These are phyloP conservation scores for Scaptomyza hsui DNA, from an alignment of 1,140 invertebrate genomes.

Conservation along the genomic window DNA sequence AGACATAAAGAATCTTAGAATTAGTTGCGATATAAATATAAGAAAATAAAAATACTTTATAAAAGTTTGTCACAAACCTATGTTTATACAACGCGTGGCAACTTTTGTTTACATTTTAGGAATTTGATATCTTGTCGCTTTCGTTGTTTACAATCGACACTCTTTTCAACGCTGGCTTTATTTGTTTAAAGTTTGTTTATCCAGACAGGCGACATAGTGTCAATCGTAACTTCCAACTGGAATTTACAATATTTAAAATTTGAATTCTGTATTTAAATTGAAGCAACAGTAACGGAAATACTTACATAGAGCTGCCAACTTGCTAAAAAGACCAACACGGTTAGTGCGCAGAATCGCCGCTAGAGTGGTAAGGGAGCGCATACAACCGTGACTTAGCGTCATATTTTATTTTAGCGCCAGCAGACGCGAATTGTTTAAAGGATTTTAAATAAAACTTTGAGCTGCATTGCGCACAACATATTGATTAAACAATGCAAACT, in stretches of 20 bases:
- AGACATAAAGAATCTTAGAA: not conserved
- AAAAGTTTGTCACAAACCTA: too few species aligned
- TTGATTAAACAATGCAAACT: constrained; percentile 20
- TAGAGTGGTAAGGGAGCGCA: constrained; percentile 4
- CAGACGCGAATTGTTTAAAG: constrained; percentile 37
- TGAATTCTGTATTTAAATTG: constrained; percentile 1
- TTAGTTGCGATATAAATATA: too few species aligned
- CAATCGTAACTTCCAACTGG: too few species aligned
- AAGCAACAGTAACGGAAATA: not conserved
- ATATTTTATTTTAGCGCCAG: constrained; percentile 53
- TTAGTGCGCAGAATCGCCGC: constrained; percentile 16
- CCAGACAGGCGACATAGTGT: too few species aligned
- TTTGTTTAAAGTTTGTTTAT: too few species aligned
- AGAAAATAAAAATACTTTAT: too few species aligned
- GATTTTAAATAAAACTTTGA: constrained; percentile 30
- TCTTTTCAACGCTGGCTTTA: too few species aligned
- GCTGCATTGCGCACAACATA: not conserved
- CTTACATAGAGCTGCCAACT: constrained; percentile 20
- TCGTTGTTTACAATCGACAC: too few species aligned
- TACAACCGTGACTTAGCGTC: constrained; percentile 38
- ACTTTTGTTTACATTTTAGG: too few species aligned
- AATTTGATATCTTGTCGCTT: too few species aligned
- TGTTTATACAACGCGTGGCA: too few species aligned
- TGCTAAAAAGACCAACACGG: not conserved
- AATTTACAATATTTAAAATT: constrained; percentile 9